A percentile compares a stretch with the other conserved stretches of the same genome.
Evolutionary conservation across 2,797 vertebrate species (phyloP).

Genomic region (Sciurus carolinensis): DNA sequence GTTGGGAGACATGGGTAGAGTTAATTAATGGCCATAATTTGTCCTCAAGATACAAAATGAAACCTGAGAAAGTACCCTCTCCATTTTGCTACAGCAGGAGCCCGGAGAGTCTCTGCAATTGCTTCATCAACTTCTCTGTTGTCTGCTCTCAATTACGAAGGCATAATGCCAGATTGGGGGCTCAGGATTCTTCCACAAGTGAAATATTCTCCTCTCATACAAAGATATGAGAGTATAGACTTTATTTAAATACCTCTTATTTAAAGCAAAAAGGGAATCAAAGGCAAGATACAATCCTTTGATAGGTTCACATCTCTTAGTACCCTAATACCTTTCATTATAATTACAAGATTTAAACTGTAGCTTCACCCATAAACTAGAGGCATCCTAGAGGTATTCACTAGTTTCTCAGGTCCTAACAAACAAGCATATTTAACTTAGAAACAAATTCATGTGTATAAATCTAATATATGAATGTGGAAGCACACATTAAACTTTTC

Average conservation of each 20-base stretch:
- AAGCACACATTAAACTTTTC: background rate
- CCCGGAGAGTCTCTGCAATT: background rate
- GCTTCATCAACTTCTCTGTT: background rate
- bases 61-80: background rate
- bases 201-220: conserved; percentile 7
- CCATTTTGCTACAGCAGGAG: background rate
- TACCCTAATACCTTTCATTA: background rate
- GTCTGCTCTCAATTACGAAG: background rate
- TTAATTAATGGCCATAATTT: background rate
- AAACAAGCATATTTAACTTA: background rate
- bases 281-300: conserved; percentile 21
- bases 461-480: background rate
- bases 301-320: background rate
- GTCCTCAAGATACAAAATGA: background rate
- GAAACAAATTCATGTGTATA: background rate
- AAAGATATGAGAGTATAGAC: background rate
- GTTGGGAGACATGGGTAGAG: background rate
- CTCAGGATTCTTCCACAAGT: background rate
- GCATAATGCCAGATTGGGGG: background rate
- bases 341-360: conserved; percentile 44
- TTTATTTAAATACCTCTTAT: conserved; percentile 58
- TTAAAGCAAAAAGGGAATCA: conserved; percentile 20
- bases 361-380: background rate
- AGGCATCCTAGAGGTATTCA: background rate
- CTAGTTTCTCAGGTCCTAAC: background rate